Conservation (phyloP, 2,888 invertebrate genomes). For the Cotesia congregata region DNA sequence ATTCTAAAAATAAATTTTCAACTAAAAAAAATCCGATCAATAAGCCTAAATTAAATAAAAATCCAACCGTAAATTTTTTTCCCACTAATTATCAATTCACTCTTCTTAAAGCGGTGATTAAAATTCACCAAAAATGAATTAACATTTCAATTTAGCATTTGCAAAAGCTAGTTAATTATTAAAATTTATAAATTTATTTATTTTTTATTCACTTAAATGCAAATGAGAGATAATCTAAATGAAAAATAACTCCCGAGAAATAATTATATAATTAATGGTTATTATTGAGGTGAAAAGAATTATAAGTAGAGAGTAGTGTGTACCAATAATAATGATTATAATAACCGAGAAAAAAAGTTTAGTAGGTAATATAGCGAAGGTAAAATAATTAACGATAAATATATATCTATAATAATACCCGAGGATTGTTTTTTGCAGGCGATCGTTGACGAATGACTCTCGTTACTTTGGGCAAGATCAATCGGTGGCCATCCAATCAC, state of each 20-base stretch:
- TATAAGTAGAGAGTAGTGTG: neutral
- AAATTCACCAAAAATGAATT: too few species aligned
- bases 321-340: neutral
- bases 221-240: neutral
- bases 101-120: neutral
- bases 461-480: constrained; percentile 49
- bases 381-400: constrained; percentile 41
- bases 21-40: too few species aligned
- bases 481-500: constrained; percentile 47
- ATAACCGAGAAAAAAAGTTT: constrained; percentile 5
- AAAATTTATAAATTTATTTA: neutral
- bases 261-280: constrained; percentile 23
- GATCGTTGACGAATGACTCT: constrained; percentile 49
- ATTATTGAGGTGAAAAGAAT: constrained; percentile 18
- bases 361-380: constrained; percentile 25
- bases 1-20: too few species aligned
- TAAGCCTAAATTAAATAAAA: neutral
- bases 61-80: neutral
- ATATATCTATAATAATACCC: neutral
- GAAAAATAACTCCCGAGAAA: constrained; percentile 5
- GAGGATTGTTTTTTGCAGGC: constrained; percentile 34
- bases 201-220: neutral
- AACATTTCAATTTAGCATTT: too few species aligned
- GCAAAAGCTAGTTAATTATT: neutral
- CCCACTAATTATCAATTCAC: neutral